These are phyloP conservation scores for Cetonia aurata DNA, from an alignment of 2,888 invertebrate species.

Conservation along the genomic window DNA sequence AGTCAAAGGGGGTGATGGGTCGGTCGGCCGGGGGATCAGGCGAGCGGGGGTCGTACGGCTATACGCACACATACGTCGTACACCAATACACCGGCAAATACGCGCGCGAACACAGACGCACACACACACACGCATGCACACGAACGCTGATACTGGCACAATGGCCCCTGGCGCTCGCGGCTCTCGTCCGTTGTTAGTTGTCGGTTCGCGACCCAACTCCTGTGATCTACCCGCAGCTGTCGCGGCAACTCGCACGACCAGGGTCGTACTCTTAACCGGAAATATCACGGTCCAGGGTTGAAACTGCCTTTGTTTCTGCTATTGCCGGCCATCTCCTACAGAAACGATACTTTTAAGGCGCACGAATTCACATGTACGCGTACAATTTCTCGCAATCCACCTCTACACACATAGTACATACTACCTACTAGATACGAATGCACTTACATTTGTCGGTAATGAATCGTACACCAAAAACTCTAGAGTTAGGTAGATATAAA, in stretches of 20 bases:
- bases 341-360: constrained; percentile 35
- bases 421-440: not conserved
- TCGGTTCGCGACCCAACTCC: constrained; percentile 65
- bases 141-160: constrained; percentile 61
- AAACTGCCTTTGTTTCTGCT: constrained; percentile 43
- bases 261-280: constrained; percentile 54
- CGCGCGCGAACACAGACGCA: constrained; percentile 10
- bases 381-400: constrained; percentile 6
- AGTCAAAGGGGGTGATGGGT: constrained; percentile 40
- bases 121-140: constrained; percentile 24
- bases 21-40: constrained; percentile 36
- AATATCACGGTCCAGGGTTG: constrained; percentile 49
- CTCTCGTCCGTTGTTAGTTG: constrained; percentile 68
- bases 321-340: constrained; percentile 34
- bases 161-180: constrained; percentile 66
- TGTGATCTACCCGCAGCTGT: constrained; percentile 57
- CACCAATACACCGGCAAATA: constrained; percentile 17
- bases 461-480: too few species aligned
- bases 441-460: too few species aligned
- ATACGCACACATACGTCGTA: constrained; percentile 25
- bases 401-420: not conserved
- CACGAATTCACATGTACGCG: not conserved
- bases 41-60: constrained; percentile 36
- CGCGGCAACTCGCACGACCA: constrained; percentile 54
- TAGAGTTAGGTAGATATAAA: too few species aligned